Percentiles rank a stretch among this genome's conserved stretches.
phyloP scores from a whole-genome alignment of 1,140 invertebrate species.

The Mactra quadrangularis region DNA sequence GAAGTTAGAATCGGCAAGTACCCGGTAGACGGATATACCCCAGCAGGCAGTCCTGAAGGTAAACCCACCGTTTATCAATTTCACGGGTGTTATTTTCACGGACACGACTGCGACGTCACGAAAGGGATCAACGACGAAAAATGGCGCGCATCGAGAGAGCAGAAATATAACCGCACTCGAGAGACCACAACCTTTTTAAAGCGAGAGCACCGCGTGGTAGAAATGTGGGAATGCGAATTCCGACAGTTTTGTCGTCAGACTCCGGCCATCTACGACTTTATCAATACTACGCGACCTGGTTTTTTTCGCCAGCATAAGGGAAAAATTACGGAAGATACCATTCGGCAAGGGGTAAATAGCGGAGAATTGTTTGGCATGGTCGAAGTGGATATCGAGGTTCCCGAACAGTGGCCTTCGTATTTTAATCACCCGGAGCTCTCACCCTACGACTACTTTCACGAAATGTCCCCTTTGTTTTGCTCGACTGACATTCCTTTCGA shows the following conservation, averaged over 20 bases:
- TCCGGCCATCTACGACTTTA: neutral
- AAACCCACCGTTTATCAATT: constrained; percentile 10
- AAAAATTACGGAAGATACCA: constrained; percentile 36
- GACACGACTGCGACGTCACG: constrained; percentile 50
- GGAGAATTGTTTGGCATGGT: constrained; percentile 62
- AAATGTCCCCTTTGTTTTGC: constrained; percentile 65
- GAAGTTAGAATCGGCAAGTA: constrained; percentile 23
- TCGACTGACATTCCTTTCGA: constrained; percentile 42
- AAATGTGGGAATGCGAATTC: constrained; percentile 60
- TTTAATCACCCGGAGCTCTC: constrained; percentile 4
- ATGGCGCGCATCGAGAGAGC: neutral
- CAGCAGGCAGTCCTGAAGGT: neutral
- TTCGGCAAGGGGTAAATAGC: constrained; percentile 41
- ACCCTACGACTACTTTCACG: constrained; percentile 56
- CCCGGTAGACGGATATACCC: constrained; percentile 32
- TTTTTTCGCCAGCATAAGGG: constrained; percentile 40
- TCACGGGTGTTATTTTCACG: constrained; percentile 62
- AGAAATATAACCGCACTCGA: constrained; percentile 15
- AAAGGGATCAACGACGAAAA: constrained; percentile 14
- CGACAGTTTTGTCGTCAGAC: neutral
- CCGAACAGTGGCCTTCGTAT: constrained; percentile 13
- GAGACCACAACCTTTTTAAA: neutral
- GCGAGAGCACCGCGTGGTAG: constrained; percentile 30
- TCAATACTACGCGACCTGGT: constrained; percentile 5
- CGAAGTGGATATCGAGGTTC: constrained; percentile 59